Conservation (phyloP, 2,888 invertebrate genomes). For the Alitta virens region DNA sequence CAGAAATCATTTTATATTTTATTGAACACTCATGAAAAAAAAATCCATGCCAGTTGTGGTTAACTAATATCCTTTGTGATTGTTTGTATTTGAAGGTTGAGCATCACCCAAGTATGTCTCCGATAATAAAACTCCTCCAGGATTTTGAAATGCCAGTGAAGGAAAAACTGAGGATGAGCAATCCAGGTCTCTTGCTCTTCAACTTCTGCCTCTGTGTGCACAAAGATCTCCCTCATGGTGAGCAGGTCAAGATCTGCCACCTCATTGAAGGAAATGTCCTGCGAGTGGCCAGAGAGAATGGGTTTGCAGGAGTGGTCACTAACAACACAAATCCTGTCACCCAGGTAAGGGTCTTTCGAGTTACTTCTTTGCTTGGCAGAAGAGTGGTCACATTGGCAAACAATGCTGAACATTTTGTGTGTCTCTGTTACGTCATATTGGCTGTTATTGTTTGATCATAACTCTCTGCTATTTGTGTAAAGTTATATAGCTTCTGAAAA, state of each 20-base stretch:
- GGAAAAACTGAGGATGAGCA: neutral
- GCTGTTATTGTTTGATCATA: too few species aligned
- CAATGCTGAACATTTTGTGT: too few species aligned
- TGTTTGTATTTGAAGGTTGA: conserved; percentile 5
- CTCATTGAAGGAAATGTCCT: conserved; percentile 21
- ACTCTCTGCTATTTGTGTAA: too few species aligned
- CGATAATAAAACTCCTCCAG: conserved; percentile 17
- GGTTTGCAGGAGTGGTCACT: conserved; percentile 20
- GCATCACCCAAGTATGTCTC: conserved; percentile 23
- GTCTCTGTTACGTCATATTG: too few species aligned
- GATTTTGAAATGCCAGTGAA: conserved; percentile 22
- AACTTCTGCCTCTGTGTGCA: conserved; percentile 27
- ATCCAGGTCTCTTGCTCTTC: conserved; percentile 8
- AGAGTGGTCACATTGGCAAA: too few species aligned
- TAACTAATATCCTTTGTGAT: too few species aligned
- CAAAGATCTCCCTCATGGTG: conserved; percentile 22
- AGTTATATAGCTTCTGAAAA: too few species aligned
- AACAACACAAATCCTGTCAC: conserved; percentile 26
- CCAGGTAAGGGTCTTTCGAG: too few species aligned
- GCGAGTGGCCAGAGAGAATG: conserved; percentile 9
- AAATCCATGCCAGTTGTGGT: too few species aligned
- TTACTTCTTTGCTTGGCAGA: too few species aligned
- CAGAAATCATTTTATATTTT: too few species aligned
- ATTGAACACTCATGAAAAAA: too few species aligned
- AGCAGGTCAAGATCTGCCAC: conserved; percentile 24